Base-by-base conservation (phyloP, 2,888 invertebrate species). In the Drosophila siamana region DNA sequence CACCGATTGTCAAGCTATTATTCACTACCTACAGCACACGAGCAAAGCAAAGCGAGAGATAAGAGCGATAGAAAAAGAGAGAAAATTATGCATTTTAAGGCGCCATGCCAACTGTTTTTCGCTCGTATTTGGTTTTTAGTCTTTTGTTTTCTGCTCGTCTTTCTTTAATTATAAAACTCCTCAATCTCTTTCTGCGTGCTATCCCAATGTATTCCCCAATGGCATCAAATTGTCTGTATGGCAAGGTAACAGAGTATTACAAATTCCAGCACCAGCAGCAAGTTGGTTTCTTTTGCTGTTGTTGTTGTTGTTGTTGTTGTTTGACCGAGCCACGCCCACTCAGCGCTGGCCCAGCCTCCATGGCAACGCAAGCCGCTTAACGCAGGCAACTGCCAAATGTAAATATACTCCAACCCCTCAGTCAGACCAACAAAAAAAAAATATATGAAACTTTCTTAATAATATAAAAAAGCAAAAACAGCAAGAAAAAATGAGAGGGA, bases 381-480 rank as follows among this genome's bases (percentile, higher is more conserved):
- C 82, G 88, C 88, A 86, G 77, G 83, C 86, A 74, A 88, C 82
- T 88, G 88, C 86, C 82, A 86, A 83, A 83, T 83, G 82, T 83
- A 83, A 83, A 83, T 83, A 88, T 88, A 86, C 84, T 80, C 86
- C 80, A 77, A n/a, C n/a, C 79, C 70, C 26, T 26, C 50, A 56
- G 64, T 57, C 40, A 61, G 64, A 64, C 69, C 80, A 69, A 83
- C 62, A 63, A 68, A 83, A n/a, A n/a, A n/a, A n/a, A 84, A 82
- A 85, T 72, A 81, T 79, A 82, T 87, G 87, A 82, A 82, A 82
- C 81, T 82, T 82, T 87, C 81, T 82, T 87, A 82, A 82, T 82
- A 82, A 87, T 85, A 82, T 64, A 72, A 82, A 79, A 71, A 74
- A 74, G 64, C 51, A 56, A 47, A 40, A 46, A 30, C 43, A 51